Conservation (phyloP, 2,888 invertebrate species). For the Galeopsomyia nigrocyanea region DNA sequence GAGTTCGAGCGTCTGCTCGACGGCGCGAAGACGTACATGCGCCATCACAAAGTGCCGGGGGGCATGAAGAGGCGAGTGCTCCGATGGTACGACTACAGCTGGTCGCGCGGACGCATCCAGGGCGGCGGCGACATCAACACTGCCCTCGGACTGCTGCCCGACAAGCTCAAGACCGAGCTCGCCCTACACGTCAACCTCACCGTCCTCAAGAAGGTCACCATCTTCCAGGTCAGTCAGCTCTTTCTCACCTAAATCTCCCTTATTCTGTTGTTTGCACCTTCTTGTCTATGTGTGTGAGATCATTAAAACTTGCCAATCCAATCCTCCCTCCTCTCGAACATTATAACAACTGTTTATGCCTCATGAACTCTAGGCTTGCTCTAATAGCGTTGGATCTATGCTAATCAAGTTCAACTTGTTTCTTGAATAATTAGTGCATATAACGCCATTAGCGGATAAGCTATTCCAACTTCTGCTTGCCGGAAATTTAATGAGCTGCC, state of each 20-base stretch:
- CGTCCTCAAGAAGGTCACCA: conserved; percentile 89
- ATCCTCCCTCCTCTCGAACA: too few relatives aligned
- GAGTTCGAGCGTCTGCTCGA: conserved; percentile 95
- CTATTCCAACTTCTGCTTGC: too few relatives aligned
- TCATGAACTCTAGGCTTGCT: too few relatives aligned
- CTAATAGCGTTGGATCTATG: too few relatives aligned
- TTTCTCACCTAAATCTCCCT: neutral
- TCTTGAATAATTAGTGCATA: too few relatives aligned
- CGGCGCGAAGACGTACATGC: conserved; percentile 97
- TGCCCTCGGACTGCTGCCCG: conserved; percentile 91
- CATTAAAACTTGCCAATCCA: too few relatives aligned
- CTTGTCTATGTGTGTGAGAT: neutral
- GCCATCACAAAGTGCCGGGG: conserved; percentile 95
- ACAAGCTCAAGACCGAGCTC: conserved; percentile 96
- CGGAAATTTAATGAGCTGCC: too few relatives aligned
- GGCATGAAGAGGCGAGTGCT: conserved; percentile 96
- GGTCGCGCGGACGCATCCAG: conserved; percentile 95
- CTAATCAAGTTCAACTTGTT: too few relatives aligned
- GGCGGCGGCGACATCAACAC: conserved; percentile 97
- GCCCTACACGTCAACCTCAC: conserved; percentile 95
- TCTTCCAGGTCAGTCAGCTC: conserved; percentile 80
- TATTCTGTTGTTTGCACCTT: neutral
- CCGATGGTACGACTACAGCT: conserved; percentile 98
- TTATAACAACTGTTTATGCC: too few relatives aligned
- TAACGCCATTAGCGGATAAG: too few relatives aligned